Conservation (phyloP, 2,888 invertebrate genomes). For the Alcis repandata region DNA sequence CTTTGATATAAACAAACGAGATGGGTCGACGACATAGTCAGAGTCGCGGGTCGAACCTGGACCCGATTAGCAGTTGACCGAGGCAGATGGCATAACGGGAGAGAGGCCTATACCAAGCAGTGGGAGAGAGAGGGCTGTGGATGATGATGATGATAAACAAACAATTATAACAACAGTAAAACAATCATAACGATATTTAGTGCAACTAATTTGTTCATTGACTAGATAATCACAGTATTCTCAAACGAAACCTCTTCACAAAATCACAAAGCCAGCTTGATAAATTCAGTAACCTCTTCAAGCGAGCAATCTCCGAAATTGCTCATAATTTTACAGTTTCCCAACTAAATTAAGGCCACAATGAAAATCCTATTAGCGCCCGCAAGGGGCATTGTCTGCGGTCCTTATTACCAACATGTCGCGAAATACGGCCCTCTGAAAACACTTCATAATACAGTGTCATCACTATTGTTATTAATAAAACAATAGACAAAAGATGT, state of each 20-base stretch:
- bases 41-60: too few species aligned
- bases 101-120: too few species aligned
- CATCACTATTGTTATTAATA: constrained; percentile 45
- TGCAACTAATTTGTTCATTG: not conserved
- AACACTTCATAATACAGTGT: constrained; percentile 33
- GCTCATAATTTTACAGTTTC: constrained; percentile 29
- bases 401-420: constrained; percentile 12
- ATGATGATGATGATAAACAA: too few species aligned
- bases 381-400: constrained; percentile 18
- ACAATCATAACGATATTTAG: too few species aligned
- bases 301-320: constrained; percentile 13
- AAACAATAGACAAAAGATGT: constrained; percentile 47
- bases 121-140: too few species aligned
- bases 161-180: too few species aligned
- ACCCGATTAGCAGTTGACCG: too few species aligned
- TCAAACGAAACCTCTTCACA: not conserved
- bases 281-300: constrained; percentile 7
- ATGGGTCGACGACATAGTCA: too few species aligned
- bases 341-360: constrained; percentile 27
- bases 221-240: not conserved
- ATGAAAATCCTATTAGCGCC: constrained; percentile 30
- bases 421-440: constrained; percentile 22
- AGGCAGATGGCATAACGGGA: too few species aligned
- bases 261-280: not conserved
- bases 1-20: too few species aligned